Percentiles rank a stretch among this genome's conserved stretches.
These are phyloP conservation scores for Brachionus angularis DNA, from an alignment of 1,140 invertebrate genomes.

Conservation along the genomic window DNA sequence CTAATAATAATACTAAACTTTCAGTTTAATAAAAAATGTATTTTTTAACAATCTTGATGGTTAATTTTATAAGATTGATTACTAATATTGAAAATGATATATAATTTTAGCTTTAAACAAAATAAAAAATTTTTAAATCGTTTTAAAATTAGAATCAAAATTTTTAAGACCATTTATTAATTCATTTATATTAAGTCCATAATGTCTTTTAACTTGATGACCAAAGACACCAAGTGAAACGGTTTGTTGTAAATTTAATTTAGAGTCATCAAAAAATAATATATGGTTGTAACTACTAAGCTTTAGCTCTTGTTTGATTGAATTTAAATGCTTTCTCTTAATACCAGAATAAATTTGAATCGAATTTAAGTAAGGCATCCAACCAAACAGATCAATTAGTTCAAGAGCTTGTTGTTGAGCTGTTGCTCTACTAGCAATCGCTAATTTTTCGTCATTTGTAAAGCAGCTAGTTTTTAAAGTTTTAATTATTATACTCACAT, in stretches of 20 bases:
- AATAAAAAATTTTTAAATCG: no score
- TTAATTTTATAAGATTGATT: no score
- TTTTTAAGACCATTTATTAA: constrained; percentile 33
- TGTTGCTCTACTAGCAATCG: constrained; percentile 10
- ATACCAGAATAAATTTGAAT: constrained; percentile 19
- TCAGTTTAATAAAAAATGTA: no score
- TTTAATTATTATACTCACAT: constrained; percentile 5
- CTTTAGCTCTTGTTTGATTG: background rate
- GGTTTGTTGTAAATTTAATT: constrained; percentile 27
- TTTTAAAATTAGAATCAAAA: background rate
- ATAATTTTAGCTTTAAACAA: background rate
- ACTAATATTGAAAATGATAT: background rate
- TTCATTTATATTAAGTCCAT: constrained; percentile 26
- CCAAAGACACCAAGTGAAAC: background rate
- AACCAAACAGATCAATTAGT: constrained; percentile 7
- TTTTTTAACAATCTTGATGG: no score
- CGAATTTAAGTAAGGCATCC: background rate
- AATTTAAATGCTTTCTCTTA: constrained; percentile 27
- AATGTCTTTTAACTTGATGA: constrained; percentile 25
- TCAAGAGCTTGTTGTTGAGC: background rate
- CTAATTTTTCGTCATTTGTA: background rate
- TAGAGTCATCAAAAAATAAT: constrained; percentile 43
- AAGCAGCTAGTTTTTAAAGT: constrained; percentile 9
- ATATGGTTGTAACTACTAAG: constrained; percentile 18
- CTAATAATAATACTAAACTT: no score